Evolutionary conservation across 2,888 invertebrate genomes (phyloP), one percentile per base, ranked within the genome.

Genomic region (Thymelicus sylvestris): DNA sequence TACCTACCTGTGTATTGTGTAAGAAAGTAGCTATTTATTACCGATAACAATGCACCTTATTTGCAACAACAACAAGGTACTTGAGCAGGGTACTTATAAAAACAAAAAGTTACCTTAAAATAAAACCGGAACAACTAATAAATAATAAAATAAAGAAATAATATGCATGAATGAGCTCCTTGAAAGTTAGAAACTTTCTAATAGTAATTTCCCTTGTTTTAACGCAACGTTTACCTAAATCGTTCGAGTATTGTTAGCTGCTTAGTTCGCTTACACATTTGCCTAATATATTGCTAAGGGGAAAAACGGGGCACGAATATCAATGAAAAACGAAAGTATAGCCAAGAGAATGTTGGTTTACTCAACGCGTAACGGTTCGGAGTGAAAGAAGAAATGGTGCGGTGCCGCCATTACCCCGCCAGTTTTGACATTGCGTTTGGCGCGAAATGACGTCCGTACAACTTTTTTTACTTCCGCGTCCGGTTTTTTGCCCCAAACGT

Each of bases 351-450:
- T 41, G 62, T 67, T 62, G 52, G 55, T 55, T 57, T 57, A 57
- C 57, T 52, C 7, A 63, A 67, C 41, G 52, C 44, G 38, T 67
- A 66, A 64, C 68, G 68, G 66, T 66, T 31, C 59, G 60, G n/a
- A 78, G 88, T 85, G 91, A 90, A 91, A 91, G 90, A 91, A 89
- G 89, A 89, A 88, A 90, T 85, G 83, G 78, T 73, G 74, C 66
- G 77, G 67, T 78, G 77, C 76, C 75, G 70, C 71, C 61, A 12
- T 55, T 50, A 63, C 52, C 55, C 64, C 70, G 79, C 81, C 84
- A 89, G 89, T 89, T 80, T 77, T 73, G 79, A 79, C 74, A 74
- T 50, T 73, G 77, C 79, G 73, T 76, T 84, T 74, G 78, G 77
- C 80, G 85, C 78, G 90, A 83, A 82, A 86, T 85, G 87, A 83